These are phyloP conservation scores for Oreonectes daqikongensis DNA, from an alignment of 2,797 vertebrate species.

Conservation along the genomic window DNA sequence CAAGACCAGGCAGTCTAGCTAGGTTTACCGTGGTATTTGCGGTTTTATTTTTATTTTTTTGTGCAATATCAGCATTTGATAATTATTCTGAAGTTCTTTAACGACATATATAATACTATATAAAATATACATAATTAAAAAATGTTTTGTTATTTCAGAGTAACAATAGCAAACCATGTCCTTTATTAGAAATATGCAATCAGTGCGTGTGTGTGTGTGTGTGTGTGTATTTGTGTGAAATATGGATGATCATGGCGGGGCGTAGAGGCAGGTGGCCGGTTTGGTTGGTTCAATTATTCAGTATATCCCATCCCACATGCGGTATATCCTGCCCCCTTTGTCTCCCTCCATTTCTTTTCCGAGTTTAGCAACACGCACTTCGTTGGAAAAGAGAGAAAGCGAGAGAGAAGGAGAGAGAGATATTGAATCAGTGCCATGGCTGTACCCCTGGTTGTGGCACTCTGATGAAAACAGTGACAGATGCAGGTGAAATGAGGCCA, in stretches of 20 bases:
- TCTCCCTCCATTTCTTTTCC: neutral
- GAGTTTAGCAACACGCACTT: neutral
- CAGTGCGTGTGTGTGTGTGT: too few species aligned
- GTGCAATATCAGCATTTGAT: too few species aligned
- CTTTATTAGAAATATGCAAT: constrained; percentile 7
- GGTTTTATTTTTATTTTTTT: neutral
- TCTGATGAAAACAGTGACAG: constrained; percentile 52
- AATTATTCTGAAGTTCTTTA: too few species aligned
- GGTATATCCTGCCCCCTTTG: neutral
- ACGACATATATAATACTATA: neutral
- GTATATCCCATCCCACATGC: constrained; percentile 24
- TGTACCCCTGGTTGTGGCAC: constrained; percentile 25
- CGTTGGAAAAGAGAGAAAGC: neutral
- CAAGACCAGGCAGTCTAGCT: neutral
- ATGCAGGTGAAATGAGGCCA: constrained; percentile 61
- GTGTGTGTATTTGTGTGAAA: constrained; percentile 46
- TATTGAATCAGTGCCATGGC: constrained; percentile 16
- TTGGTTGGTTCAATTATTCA: constrained; percentile 59
- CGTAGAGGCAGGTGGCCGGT: constrained; percentile 53
- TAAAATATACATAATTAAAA: neutral
- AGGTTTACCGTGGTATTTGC: neutral
- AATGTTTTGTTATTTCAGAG: constrained; percentile 6
- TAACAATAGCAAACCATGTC: neutral
- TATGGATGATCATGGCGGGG: constrained; percentile 52
- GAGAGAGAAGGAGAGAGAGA: neutral